phyloP scores from a whole-genome alignment of 2,888 invertebrate genomes.

The Eledone cirrhosa region DNA sequence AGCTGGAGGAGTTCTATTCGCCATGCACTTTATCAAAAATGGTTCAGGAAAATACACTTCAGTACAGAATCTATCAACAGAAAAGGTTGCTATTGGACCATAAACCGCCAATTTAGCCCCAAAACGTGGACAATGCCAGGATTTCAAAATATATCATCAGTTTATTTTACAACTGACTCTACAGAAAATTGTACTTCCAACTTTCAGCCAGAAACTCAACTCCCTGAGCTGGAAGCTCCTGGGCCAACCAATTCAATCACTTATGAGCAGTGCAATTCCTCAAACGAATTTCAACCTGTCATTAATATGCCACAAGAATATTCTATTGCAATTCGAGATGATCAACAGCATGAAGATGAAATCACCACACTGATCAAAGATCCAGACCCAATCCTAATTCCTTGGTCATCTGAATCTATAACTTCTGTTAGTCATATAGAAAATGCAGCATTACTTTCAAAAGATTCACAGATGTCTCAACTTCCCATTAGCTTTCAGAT shows the following conservation, averaged over 20 bases:
- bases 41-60: slow-evolving; percentile 56
- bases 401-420: slow-evolving; percentile 37
- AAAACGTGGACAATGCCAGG: slow-evolving; percentile 49
- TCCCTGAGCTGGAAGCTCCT: slow-evolving; percentile 33
- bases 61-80: slow-evolving; percentile 46
- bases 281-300: slow-evolving; percentile 34
- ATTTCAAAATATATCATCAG: slow-evolving; percentile 6
- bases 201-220: slow-evolving; percentile 30
- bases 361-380: slow-evolving; percentile 40
- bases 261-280: not conserved
- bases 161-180: slow-evolving; percentile 14
- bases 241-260: slow-evolving; percentile 20
- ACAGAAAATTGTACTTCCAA: not conserved
- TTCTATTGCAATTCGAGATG: slow-evolving; percentile 30
- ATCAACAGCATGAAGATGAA: not conserved
- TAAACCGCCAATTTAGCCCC: slow-evolving; percentile 45
- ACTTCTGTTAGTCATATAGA: not conserved
- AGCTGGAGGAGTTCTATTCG: slow-evolving; percentile 60
- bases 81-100: slow-evolving; percentile 58
- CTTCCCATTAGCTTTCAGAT: slow-evolving; percentile 7
- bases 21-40: slow-evolving; percentile 60
- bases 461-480: slow-evolving; percentile 14
- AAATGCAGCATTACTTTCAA: not conserved
- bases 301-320: slow-evolving; percentile 36
- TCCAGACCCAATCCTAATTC: slow-evolving; percentile 44